Conservation (phyloP, 2,113 vertebrate species). For the Pterocles burchelli region DNA sequence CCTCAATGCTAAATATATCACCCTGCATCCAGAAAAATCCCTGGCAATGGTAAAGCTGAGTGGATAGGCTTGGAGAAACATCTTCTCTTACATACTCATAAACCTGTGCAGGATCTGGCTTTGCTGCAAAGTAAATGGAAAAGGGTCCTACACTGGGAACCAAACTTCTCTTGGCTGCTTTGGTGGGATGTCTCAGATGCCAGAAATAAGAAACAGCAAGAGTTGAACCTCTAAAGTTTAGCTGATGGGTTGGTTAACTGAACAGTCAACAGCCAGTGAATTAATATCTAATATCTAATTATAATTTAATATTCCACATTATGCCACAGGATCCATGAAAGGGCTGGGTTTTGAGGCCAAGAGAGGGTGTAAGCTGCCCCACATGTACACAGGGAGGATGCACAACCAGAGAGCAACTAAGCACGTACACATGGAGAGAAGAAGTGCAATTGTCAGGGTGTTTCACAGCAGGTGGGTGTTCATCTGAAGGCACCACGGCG, state of each 20-base stretch:
- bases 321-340: background rate
- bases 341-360: background rate
- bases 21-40: background rate
- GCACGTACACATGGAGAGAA: background rate
- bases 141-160: background rate
- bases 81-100: background rate
- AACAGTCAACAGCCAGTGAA: background rate
- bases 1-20: background rate
- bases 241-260: background rate
- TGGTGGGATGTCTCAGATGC: background rate
- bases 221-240: background rate
- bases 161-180: background rate
- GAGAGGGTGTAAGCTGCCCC: fast-evolving
- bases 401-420: background rate
- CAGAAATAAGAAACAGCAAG: background rate
- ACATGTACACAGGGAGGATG: fast-evolving
- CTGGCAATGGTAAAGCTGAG: background rate
- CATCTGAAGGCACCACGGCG: background rate
- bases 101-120: background rate
- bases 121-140: background rate
- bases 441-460: background rate
- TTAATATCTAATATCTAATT: background rate
- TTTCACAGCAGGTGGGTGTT: background rate
- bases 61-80: background rate
- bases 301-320: too few species aligned